Evolutionary conservation across 2,888 invertebrate species (phyloP).

Genomic region (Pristionchus japonicus): DNA sequence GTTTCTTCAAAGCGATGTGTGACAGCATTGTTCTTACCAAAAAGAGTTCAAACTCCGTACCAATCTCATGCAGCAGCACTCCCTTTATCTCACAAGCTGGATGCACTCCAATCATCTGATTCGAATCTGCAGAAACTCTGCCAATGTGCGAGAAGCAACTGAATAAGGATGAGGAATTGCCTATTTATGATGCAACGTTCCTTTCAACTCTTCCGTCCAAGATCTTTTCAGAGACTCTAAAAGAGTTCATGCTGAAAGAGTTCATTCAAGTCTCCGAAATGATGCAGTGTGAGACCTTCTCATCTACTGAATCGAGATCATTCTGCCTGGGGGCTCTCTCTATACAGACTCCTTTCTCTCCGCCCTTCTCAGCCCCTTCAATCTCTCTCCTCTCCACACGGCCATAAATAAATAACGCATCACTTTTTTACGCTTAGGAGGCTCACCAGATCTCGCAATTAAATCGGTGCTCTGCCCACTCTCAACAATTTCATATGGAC

Average conservation of each 20-base stretch:
- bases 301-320: not conserved
- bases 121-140: not conserved
- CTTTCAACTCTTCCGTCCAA: not conserved
- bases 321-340: not conserved
- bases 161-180: not conserved
- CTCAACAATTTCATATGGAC: not conserved
- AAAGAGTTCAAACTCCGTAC: not conserved
- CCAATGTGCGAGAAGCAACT: constrained; percentile 41
- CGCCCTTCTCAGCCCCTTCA: not conserved
- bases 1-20: too few species aligned
- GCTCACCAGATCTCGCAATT: constrained; percentile 5
- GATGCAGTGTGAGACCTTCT: not conserved
- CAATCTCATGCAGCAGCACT: constrained; percentile 40
- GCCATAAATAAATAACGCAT: constrained; percentile 22
- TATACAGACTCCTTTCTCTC: not conserved
- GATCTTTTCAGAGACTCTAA: not conserved
- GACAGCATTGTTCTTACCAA: too few species aligned
- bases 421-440: not conserved
- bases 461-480: not conserved
- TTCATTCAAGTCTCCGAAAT: not conserved
- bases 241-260: not conserved
- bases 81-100: not conserved
- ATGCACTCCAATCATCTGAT: constrained; percentile 16
- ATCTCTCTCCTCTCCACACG: not conserved
- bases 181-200: not conserved